Evolutionary conservation across 2,888 invertebrate species (phyloP).

Genomic region (Troilus luridus): DNA sequence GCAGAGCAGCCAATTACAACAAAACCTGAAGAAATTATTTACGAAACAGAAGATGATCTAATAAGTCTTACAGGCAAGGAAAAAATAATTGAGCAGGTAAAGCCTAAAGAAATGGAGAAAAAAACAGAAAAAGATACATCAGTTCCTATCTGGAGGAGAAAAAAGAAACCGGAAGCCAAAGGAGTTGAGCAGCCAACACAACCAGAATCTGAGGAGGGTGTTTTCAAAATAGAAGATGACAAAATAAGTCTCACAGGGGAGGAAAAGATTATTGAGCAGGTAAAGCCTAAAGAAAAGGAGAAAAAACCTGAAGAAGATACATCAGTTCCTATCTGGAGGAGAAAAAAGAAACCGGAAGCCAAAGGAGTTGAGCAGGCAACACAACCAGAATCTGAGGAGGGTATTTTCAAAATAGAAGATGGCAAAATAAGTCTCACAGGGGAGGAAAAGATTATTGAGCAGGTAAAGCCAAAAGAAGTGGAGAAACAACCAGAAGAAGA

Average conservation of each 20-base stretch:
- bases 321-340: conserved; percentile 66
- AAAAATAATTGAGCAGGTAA: conserved; percentile 63
- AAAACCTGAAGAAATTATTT: conserved; percentile 53
- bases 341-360: conserved; percentile 69
- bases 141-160: conserved; percentile 58
- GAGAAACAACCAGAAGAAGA: conserved; percentile 69
- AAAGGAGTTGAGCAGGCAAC: conserved; percentile 58
- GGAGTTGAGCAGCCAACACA: neutral
- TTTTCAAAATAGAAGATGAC: conserved; percentile 41
- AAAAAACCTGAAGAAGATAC: conserved; percentile 67
- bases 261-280: conserved; percentile 6
- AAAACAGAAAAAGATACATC: conserved; percentile 65
- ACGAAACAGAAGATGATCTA: conserved; percentile 64
- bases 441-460: conserved; percentile 41
- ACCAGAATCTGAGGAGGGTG: too few species aligned
- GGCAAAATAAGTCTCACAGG: conserved; percentile 45
- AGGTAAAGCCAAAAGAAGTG: neutral
- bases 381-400: neutral
- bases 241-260: conserved; percentile 47
- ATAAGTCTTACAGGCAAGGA: conserved; percentile 62
- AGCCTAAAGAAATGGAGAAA: conserved; percentile 64
- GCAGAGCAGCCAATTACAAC: neutral
- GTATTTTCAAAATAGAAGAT: conserved; percentile 29
- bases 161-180: too few species aligned
- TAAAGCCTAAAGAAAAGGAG: conserved; percentile 41